Conservation (phyloP, 2,888 invertebrate genomes). For the Flexamia atlantica region DNA sequence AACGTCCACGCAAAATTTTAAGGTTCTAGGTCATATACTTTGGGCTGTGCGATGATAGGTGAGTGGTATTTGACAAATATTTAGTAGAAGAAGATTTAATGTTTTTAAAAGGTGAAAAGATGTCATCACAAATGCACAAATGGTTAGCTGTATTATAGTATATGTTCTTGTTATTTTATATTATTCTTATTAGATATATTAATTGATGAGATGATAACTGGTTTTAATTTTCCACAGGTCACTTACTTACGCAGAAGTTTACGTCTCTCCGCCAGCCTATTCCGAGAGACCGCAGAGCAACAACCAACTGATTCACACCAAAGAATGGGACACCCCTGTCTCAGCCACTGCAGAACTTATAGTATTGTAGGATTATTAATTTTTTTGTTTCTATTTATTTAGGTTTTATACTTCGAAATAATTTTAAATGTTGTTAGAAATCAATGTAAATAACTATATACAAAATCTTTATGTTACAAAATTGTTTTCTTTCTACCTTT, state of each 20-base stretch:
- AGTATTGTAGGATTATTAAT: slow-evolving; percentile 29
- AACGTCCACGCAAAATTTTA: no score
- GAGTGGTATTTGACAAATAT: no score
- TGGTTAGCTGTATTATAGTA: no score
- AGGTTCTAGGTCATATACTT: no score
- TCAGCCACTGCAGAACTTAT: slow-evolving; percentile 4
- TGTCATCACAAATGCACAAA: no score
- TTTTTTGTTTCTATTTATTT: background rate
- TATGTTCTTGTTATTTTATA: no score
- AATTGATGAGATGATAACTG: background rate
- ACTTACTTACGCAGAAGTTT: slow-evolving; percentile 12
- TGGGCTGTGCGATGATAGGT: no score
- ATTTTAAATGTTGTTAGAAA: background rate
- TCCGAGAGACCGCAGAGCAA: background rate
- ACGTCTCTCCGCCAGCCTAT: slow-evolving; percentile 37
- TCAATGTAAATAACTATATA: background rate
- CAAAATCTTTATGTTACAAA: no score
- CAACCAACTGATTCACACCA: background rate
- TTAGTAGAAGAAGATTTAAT: no score
- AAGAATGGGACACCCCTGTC: background rate
- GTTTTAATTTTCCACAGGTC: slow-evolving; percentile 17
- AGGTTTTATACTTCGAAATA: background rate
- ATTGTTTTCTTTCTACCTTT: no score
- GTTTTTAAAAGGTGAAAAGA: no score
- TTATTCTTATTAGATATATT: no score